A percentile compares a stretch with the other conserved stretches of the same genome.
phyloP scores from a whole-genome alignment of 2,888 invertebrate species.

The Himalopsyche kuldschensis region DNA sequence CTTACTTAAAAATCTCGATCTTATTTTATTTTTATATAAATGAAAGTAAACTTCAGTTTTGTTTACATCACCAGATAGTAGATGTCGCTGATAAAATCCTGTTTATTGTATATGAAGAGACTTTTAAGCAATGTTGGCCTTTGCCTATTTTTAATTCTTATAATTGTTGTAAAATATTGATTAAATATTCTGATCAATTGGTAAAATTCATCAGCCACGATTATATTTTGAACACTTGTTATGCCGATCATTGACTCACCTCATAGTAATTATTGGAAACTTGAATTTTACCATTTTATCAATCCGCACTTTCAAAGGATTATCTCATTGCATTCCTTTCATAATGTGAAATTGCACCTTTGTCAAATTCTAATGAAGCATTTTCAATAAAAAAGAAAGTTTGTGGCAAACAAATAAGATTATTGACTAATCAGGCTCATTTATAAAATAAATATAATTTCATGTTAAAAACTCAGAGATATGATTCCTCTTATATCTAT shows the following conservation, averaged over 20 bases:
- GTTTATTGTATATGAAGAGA: neutral
- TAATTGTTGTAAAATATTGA: neutral
- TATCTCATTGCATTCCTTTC: slow-evolving; percentile 11
- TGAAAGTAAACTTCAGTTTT: too few species aligned
- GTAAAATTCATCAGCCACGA: neutral
- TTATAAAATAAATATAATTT: too few species aligned
- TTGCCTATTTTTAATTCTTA: neutral
- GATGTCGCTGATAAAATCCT: neutral
- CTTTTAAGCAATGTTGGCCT: neutral
- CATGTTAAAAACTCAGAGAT: too few species aligned
- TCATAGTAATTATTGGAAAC: neutral
- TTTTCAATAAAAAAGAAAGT: neutral
- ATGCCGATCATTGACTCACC: neutral
- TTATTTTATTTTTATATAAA: neutral
- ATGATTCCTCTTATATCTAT: too few species aligned
- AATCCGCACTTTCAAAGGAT: neutral
- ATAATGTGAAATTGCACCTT: slow-evolving; percentile 27
- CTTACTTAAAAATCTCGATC: neutral
- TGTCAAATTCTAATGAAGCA: slow-evolving; percentile 1
- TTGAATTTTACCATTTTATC: slow-evolving; percentile 1
- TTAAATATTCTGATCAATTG: neutral
- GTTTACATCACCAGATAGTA: too few species aligned
- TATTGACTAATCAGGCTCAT: too few species aligned
- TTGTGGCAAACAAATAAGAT: too few species aligned
- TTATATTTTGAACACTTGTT: neutral